Base-by-base conservation (phyloP, 2,113 vertebrate species). In the Euleptes europaea region DNA sequence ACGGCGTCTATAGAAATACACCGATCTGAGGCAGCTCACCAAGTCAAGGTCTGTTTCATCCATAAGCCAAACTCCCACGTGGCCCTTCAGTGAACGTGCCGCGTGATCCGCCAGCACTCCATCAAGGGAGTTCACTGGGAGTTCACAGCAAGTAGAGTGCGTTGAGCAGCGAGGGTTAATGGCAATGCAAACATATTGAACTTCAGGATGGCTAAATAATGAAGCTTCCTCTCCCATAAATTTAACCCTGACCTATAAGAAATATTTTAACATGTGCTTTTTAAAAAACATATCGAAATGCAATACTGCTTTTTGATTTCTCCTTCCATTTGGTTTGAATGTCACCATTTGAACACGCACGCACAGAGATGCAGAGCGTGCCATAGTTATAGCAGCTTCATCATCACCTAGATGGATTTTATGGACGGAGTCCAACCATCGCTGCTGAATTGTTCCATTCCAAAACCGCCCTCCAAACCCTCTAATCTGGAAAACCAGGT, bases 121-220 rank as follows among this genome's bases (percentile, higher is more conserved):
- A 90, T 15, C 81, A 90, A 93, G 91, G 88, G 90, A 83, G 85
- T 89, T 60, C 90, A 60, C 0, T 26, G 14, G 63, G 88, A 84
- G 94, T 94, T 95, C 93, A 92, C 2, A 0, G 90, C 51, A 84
- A 91, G 92, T 95, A 93, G 93, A 89, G 92, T 86, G 78, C 31
- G 75, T 80, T 67, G 88, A 38, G 89, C 83, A 72, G 1, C 35
- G 88, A 90, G 94, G 91, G 92, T 92, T 94, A 94, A 94, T 88
- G 92, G 92, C 86, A 79, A 90, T 85, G 80, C 57, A 69, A 90
- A 84, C 87, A 89, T 89, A 93, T 82, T 94, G 93, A 92, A 89
- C 83, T 33, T 82, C 83, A 90, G 88, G 92, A 95, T 92, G 86
- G 88, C 90, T 91, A 89, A 95, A 94, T 94, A 93, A 95, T 92